phyloP scores from a whole-genome alignment of 2,888 invertebrate genomes.

The Scaptodrosophila latifasciaeformis region DNA sequence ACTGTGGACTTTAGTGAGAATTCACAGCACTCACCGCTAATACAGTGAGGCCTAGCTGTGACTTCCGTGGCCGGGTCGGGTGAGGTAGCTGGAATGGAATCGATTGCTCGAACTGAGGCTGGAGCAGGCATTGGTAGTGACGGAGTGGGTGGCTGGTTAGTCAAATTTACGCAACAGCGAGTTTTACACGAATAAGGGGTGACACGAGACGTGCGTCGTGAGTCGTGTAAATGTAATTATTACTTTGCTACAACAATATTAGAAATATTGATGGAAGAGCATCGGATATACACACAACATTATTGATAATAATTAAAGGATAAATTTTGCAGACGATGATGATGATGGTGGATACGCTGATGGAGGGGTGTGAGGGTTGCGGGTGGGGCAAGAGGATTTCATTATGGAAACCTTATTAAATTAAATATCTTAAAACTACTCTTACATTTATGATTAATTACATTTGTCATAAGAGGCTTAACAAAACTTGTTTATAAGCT shows the following conservation, averaged over 20 bases:
- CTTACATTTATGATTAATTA: constrained; percentile 32
- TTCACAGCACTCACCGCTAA: constrained; percentile 84
- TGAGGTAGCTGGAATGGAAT: neutral
- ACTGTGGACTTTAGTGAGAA: constrained; percentile 85
- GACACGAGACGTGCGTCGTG: neutral
- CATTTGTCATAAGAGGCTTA: constrained; percentile 42
- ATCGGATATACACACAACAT: constrained; percentile 7
- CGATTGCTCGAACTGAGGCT: constrained; percentile 17
- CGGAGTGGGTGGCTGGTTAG: constrained; percentile 60
- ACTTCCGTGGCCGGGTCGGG: neutral
- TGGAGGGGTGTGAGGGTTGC: neutral
- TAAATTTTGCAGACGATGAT: constrained; percentile 23
- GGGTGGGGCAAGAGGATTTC: neutral
- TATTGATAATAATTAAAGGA: constrained; percentile 46
- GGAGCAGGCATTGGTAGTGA: constrained; percentile 21
- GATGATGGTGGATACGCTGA: constrained; percentile 22
- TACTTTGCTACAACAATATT: constrained; percentile 51
- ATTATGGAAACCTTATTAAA: no score
- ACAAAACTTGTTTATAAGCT: constrained; percentile 31
- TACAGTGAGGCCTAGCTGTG: constrained; percentile 77
- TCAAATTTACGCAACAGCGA: constrained; percentile 61
- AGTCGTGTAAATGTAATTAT: constrained; percentile 37
- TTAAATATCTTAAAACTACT: no score
- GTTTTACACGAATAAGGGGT: constrained; percentile 12
- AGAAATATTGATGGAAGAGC: constrained; percentile 47